Base-by-base conservation (phyloP, 2,113 vertebrate genomes). In the Nymphicus hollandicus region DNA sequence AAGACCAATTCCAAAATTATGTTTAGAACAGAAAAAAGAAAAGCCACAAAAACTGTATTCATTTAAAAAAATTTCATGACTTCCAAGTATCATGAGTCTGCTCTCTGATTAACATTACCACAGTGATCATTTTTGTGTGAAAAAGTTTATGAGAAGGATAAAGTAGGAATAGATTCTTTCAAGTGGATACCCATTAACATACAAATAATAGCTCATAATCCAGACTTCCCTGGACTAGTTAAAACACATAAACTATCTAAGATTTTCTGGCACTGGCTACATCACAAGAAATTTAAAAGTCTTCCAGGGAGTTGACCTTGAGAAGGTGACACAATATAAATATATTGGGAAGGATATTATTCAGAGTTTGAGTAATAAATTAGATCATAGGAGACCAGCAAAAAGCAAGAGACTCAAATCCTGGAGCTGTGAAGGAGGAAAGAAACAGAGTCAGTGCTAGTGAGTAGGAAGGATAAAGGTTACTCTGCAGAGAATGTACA, bases 361-460 rank as follows among this genome's bases (percentile, higher is more conserved):
- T 89, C 91, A 88, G 79, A 73, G 71, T 55, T 39, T 86, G 58
- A 86, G 68, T 86, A 91, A 94, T 81, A 95, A 94, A 94, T 91
- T 86, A 95, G 89, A 52, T 80, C 94, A 96, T 89, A 53, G 7
- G 74, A 93, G 68, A 89, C 63, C 49, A 89, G 47, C 87, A 81
- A 94, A 93, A 95, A 87, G 47, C 81, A 92, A 82, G 37, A 92
- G 37, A 93, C 23, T 91, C 41, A 91, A 55, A 81, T 78, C 58
- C 46, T 81, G 29, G 27, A 74, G 35, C 63, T 73, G 33, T 81
- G 6, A 86, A 72, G 43, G 33, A 80, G 17, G 23, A 89, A 95
- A 73, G 49, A 18, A 84, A 4, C 25, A 50, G 18, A 91, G 29
- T 35, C 64, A 60, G 17, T 60, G 65, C 55, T 86, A 94, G 74